Percentiles rank a stretch among this genome's conserved stretches.
These are phyloP conservation scores for Drosophila pullipes DNA, from an alignment of 2,888 invertebrate genomes.

Conservation along the genomic window DNA sequence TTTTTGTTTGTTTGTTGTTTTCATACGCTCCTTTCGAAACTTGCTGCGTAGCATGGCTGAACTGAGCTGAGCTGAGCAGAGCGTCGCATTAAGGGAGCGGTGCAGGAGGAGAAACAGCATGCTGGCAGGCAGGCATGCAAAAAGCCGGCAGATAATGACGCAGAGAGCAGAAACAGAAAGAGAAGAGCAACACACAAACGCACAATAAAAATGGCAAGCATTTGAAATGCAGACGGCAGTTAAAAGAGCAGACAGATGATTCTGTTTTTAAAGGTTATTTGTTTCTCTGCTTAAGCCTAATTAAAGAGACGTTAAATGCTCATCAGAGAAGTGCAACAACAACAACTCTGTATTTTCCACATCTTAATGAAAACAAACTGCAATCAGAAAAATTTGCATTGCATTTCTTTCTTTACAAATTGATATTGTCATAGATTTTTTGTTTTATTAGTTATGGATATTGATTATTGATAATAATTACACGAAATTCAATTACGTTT, in stretches of 20 bases:
- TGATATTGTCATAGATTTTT: neutral
- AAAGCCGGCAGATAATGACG: slow-evolving; percentile 61
- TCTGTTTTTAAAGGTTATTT: slow-evolving; percentile 12
- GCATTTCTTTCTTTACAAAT: neutral
- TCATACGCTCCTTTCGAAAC: slow-evolving; percentile 35
- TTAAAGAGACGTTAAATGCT: neutral
- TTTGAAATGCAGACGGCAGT: slow-evolving; percentile 10
- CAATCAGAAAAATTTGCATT: neutral
- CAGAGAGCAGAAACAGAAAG: slow-evolving; percentile 28
- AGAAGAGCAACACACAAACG: slow-evolving; percentile 19
- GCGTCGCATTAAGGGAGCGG: slow-evolving; percentile 22
- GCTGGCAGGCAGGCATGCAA: slow-evolving; percentile 19
- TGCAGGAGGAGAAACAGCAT: slow-evolving; percentile 7
- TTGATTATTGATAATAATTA: neutral
- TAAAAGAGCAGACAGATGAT: slow-evolving; percentile 52
- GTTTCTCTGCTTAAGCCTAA: neutral
- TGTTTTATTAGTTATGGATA: neutral
- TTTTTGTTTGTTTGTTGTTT: slow-evolving; percentile 56
- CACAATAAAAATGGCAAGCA: slow-evolving; percentile 25
- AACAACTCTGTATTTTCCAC: neutral
- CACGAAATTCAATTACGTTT: neutral
- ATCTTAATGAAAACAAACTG: neutral
- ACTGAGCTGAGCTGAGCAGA: neutral
- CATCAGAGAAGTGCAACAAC: neutral
- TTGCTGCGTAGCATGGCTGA: slow-evolving; percentile 6